Conservation (phyloP, 1,140 invertebrate genomes). For the Cotesia vestalis region DNA sequence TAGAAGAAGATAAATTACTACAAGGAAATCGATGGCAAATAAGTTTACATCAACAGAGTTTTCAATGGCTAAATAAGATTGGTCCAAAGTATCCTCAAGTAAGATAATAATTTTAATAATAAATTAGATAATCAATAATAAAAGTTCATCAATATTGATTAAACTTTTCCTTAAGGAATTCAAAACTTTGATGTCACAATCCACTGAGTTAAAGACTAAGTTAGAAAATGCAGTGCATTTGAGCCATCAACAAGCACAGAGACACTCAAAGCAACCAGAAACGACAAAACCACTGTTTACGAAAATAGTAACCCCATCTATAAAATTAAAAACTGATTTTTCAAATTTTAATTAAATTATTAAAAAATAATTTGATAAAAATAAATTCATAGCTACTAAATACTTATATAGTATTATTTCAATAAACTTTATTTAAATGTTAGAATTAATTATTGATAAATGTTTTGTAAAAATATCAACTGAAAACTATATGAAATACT, state of each 20-base stretch:
- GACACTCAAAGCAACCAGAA: constrained; percentile 59
- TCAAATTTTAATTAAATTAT: constrained; percentile 82
- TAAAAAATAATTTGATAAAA: background rate
- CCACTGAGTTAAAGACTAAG: constrained; percentile 79
- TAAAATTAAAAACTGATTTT: constrained; percentile 96
- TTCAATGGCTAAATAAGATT: constrained; percentile 89
- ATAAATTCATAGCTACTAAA: constrained; percentile 10
- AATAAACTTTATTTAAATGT: constrained; percentile 24
- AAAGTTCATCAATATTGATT: constrained; percentile 3
- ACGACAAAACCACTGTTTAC: constrained; percentile 67
- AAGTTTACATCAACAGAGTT: constrained; percentile 83
- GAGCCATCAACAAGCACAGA: constrained; percentile 71
- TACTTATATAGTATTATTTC: constrained; percentile 23
- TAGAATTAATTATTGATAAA: constrained; percentile 7
- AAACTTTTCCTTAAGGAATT: constrained; percentile 76
- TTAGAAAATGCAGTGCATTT: constrained; percentile 86
- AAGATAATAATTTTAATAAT: constrained; percentile 37
- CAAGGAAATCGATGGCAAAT: constrained; percentile 72
- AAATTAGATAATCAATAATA: background rate
- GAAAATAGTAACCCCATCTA: constrained; percentile 73
- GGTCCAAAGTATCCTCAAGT: constrained; percentile 90
- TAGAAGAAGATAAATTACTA: constrained; percentile 73
- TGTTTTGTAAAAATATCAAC: background rate
- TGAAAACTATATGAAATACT: background rate
- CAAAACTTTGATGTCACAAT: constrained; percentile 86